Base-by-base conservation (phyloP, 2,113 vertebrate genomes). In the Coregonus clupeaformis region DNA sequence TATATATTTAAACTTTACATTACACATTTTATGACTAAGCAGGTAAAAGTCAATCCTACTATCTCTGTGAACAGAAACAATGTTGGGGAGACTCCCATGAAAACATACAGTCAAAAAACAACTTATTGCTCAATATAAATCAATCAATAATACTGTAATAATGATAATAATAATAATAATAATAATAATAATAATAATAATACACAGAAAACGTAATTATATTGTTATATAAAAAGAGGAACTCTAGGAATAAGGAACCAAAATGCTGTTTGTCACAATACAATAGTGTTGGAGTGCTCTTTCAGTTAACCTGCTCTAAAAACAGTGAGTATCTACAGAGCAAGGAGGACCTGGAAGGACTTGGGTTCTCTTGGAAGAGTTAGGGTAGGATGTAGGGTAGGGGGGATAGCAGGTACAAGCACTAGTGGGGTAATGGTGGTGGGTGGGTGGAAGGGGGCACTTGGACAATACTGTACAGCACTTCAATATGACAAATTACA, bases 51-150 rank as follows among this genome's bases (percentile, higher is more conserved):
- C 64, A 52, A 25, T 76, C 83, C 66, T 73, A 86, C 79, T 86
- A 84, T 71, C 79, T 82, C 75, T 69, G 83, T 89, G 85, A 87
- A 84, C 75, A 78, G 72, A 86, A 86, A 85, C 79, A 42, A 42
- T 42, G 36, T 42, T 42, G 36, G 36, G 36, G 36, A 42, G 9
- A 42, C 73, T 80, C 83, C 78, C 85, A 86, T 84, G 88, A 78
- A 84, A 85, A 80, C 82, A 42, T 42, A 42, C 36, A 68, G 80
- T 75, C 74, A 80, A 84, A 83, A 82, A 79, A 83, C 29, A 90
- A 91, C 82, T 90, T 94, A 93, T 93, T 93, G 92, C 93, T 94
- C 80, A 87, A 87, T 91, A 92, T 81, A 92, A 92, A 91, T 91
- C 74, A 85, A 79, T 86, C 71, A 78, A 69, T 86, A 88, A 81